phyloP scores from a whole-genome alignment of 2,113 vertebrate species.

The Trogon melanurus region DNA sequence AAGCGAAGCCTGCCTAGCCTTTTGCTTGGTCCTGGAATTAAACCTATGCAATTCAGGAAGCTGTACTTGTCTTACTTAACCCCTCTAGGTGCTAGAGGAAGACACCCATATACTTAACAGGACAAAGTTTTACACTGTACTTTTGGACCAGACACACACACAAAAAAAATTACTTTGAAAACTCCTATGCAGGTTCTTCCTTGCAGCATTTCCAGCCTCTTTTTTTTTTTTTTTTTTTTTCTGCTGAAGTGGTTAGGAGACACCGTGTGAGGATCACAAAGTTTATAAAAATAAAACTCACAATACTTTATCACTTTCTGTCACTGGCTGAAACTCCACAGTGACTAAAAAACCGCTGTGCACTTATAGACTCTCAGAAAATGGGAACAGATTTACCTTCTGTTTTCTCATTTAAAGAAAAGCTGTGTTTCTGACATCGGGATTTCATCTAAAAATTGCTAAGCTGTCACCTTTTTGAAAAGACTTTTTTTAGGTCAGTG shows the following conservation, averaged over 20 bases:
- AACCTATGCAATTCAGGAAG: not conserved
- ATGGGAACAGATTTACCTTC: not conserved
- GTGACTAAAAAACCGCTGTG: not conserved
- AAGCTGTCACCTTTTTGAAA: not conserved
- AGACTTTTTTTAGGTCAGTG: not conserved
- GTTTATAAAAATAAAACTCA: constrained; percentile 6
- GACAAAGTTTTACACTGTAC: not conserved
- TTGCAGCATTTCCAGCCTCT: not conserved
- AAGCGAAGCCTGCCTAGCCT: not conserved
- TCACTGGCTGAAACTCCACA: not conserved
- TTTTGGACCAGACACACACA: not conserved
- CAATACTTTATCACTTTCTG: not conserved
- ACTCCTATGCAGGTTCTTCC: not conserved
- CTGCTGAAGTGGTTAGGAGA: not conserved
- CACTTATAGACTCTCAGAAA: not conserved
- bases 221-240: not conserved
- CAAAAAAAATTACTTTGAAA: not conserved
- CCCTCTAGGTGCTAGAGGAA: not conserved
- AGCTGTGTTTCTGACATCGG: not conserved
- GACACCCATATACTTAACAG: not conserved
- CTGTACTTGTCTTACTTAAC: not conserved
- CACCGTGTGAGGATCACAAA: not conserved
- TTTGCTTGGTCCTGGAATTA: not conserved
- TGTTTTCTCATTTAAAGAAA: not conserved
- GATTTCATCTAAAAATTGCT: not conserved